These are phyloP conservation scores for Trissolcus brochymenae DNA, from an alignment of 2,888 invertebrate species.

Conservation along the genomic window DNA sequence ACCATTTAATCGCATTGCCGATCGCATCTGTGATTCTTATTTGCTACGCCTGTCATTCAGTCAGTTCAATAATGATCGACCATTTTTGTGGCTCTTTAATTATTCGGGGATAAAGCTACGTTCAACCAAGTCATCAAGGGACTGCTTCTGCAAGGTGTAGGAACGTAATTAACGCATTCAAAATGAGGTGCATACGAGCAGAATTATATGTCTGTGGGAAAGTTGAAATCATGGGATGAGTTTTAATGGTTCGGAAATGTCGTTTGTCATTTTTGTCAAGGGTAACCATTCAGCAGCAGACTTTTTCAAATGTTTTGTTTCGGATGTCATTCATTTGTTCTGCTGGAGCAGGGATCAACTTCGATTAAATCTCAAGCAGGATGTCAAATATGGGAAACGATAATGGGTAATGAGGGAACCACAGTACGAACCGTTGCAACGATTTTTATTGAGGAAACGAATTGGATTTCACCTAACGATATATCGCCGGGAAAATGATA, in stretches of 20 bases:
- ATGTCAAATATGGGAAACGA: background rate
- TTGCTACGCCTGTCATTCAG: slow-evolving; percentile 8
- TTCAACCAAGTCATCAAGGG: background rate
- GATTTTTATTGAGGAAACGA: too few species aligned
- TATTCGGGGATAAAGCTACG: background rate
- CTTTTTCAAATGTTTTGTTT: slow-evolving; percentile 20
- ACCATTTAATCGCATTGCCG: slow-evolving; percentile 6
- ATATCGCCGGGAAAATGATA: too few species aligned
- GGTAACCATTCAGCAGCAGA: slow-evolving; percentile 4
- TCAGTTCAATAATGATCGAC: too few species aligned
- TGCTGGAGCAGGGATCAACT: slow-evolving; percentile 14
- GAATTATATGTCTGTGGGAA: too few species aligned
- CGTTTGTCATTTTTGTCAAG: slow-evolving; percentile 1
- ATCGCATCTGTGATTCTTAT: slow-evolving; percentile 18
- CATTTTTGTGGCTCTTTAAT: background rate
- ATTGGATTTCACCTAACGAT: too few species aligned
- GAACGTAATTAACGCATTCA: too few species aligned
- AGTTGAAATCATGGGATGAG: too few species aligned
- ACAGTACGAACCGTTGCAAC: too few species aligned
- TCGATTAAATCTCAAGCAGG: slow-evolving; percentile 18
- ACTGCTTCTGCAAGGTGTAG: too few species aligned
- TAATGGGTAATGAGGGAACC: too few species aligned
- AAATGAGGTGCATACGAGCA: too few species aligned
- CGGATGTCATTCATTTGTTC: slow-evolving; percentile 45
- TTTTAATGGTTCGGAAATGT: too few species aligned